Conservation (phyloP, 2,888 invertebrate genomes). For the Rapana venosa region DNA sequence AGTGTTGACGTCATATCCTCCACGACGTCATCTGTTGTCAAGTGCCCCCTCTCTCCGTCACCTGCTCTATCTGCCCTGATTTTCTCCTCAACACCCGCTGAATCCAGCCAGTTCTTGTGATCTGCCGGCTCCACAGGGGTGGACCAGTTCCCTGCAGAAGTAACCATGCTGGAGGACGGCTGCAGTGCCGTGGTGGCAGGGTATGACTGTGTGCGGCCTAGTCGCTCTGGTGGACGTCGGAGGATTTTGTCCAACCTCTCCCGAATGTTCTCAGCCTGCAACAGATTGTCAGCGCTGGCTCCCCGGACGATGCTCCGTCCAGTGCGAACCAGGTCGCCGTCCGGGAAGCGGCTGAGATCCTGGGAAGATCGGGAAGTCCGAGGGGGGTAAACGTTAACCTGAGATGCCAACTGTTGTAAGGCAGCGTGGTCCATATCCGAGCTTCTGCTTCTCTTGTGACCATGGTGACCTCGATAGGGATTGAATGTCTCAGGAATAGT, state of each 20-base stretch:
- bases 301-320: background rate
- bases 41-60: background rate
- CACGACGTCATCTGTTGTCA: background rate
- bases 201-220: background rate
- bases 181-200: background rate
- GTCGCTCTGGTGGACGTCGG: background rate
- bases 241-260: background rate
- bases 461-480: background rate
- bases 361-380: background rate
- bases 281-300: constrained; percentile 32
- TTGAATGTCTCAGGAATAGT: background rate
- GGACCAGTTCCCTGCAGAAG: background rate
- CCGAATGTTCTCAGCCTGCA: constrained; percentile 15
- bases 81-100: background rate
- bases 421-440: background rate
- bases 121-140: background rate
- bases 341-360: background rate
- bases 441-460: constrained; percentile 26
- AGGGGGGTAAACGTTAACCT: background rate
- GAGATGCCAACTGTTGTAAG: background rate
- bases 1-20: background rate
- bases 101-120: background rate
- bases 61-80: background rate
- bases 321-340: background rate
- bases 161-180: background rate